Evolutionary conservation across 2,797 vertebrate species (phyloP).

Genomic region (Eulemur rubriventer): DNA sequence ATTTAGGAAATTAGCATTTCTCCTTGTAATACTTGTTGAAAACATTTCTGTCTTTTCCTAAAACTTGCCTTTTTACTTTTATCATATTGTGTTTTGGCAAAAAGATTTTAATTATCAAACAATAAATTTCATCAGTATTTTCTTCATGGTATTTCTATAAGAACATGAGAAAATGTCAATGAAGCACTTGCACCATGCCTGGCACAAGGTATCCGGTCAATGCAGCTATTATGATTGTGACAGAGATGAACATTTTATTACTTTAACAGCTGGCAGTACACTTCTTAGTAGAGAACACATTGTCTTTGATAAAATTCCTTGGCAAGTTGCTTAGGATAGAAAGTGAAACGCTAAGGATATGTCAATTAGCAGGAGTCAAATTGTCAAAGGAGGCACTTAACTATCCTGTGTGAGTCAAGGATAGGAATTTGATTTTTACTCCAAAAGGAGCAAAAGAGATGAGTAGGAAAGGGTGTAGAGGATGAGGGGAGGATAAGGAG

Average conservation of each 20-base stretch:
- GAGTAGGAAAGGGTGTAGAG: not conserved
- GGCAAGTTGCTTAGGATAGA: not conserved
- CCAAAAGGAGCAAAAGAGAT: not conserved
- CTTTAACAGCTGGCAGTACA: not conserved
- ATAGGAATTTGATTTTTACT: not conserved
- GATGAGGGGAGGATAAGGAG: fast-evolving
- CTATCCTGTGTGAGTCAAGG: not conserved
- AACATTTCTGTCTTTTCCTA: not conserved
- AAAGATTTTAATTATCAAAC: not conserved
- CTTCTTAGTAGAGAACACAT: not conserved
- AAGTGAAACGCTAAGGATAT: not conserved
- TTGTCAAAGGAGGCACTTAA: not conserved
- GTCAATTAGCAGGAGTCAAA: not conserved
- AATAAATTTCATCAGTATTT: not conserved
- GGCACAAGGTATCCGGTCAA: not conserved
- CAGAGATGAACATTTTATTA: not conserved
- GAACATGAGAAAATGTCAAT: not conserved
- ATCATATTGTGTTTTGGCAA: not conserved
- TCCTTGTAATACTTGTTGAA: not conserved
- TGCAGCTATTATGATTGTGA: not conserved
- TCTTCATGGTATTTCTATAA: not conserved
- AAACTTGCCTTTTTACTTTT: not conserved
- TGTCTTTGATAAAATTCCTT: not conserved
- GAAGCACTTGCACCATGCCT: not conserved
- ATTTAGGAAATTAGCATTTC: not conserved